Percentiles rank a stretch among this genome's conserved stretches.
These are phyloP conservation scores for Clunio marinus DNA, from an alignment of 2,888 invertebrate species.

Conservation along the genomic window DNA sequence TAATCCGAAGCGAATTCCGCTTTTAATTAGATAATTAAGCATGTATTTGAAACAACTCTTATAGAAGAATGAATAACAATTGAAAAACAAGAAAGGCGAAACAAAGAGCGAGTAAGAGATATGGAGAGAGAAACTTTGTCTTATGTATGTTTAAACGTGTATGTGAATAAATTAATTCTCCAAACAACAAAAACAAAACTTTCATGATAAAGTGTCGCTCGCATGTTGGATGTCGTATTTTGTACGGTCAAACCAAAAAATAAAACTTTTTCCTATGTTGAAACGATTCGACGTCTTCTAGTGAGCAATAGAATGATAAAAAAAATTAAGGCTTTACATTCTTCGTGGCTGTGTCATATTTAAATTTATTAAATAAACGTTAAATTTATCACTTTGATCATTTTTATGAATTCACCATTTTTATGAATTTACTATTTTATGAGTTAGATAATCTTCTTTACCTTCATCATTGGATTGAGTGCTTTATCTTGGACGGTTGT, in stretches of 20 bases:
- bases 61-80: not conserved
- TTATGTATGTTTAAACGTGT: too few relatives aligned
- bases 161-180: not conserved
- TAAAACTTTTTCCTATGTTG: too few relatives aligned
- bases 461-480: not conserved
- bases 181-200: not conserved
- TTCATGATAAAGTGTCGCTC: too few relatives aligned
- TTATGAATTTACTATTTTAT: too few relatives aligned
- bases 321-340: not conserved
- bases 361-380: slow-evolving; percentile 33
- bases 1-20: slow-evolving; percentile 22
- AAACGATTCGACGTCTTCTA: too few relatives aligned
- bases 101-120: not conserved
- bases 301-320: not conserved
- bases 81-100: not conserved
- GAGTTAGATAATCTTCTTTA: too few relatives aligned
- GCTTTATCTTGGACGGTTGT: not conserved
- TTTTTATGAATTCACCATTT: slow-evolving; percentile 5
- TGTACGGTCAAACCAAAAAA: too few relatives aligned
- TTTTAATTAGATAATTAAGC: slow-evolving; percentile 38
- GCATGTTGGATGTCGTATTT: too few relatives aligned
- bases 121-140: too few relatives aligned
- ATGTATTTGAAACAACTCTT: not conserved
- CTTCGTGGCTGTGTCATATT: slow-evolving; percentile 18
- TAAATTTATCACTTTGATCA: slow-evolving; percentile 34